Conservation (phyloP, 2,888 invertebrate genomes). For the Pilophorus perplexus region DNA sequence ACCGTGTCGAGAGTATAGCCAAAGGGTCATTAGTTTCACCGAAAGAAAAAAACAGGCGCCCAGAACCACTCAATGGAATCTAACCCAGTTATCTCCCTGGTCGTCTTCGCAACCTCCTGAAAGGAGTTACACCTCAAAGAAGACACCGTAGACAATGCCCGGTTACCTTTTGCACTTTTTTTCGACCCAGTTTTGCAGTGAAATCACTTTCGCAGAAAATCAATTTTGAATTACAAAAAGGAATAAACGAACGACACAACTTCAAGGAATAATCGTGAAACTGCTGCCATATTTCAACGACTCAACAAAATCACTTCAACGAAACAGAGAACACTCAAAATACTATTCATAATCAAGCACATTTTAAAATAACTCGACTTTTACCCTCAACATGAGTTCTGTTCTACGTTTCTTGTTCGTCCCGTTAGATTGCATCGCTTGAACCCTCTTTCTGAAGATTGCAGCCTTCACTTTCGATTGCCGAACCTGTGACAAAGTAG, state of each 20-base stretch:
- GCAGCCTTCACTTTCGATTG: no score
- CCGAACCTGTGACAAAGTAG: no score
- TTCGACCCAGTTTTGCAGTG: background rate
- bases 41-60: slow-evolving; percentile 10
- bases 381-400: background rate
- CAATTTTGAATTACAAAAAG: no score
- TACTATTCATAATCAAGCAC: no score
- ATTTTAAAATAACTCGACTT: background rate
- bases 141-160: background rate
- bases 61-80: slow-evolving; percentile 33
- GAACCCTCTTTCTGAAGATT: no score
- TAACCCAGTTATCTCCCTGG: slow-evolving; percentile 33
- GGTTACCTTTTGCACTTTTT: background rate
- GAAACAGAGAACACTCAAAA: no score
- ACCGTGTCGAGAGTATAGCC: slow-evolving; percentile 2
- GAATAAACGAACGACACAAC: no score
- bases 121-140: background rate
- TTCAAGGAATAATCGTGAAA: no score
- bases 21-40: slow-evolving; percentile 31
- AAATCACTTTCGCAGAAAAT: no score
- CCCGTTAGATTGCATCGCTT: no score
- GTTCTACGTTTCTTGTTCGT: background rate
- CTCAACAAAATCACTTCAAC: no score
- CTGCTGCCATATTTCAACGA: no score
- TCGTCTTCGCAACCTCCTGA: slow-evolving; percentile 1